These are phyloP conservation scores for Scaptomyza cyrtandrae DNA, from an alignment of 2,888 invertebrate genomes.

Conservation along the genomic window DNA sequence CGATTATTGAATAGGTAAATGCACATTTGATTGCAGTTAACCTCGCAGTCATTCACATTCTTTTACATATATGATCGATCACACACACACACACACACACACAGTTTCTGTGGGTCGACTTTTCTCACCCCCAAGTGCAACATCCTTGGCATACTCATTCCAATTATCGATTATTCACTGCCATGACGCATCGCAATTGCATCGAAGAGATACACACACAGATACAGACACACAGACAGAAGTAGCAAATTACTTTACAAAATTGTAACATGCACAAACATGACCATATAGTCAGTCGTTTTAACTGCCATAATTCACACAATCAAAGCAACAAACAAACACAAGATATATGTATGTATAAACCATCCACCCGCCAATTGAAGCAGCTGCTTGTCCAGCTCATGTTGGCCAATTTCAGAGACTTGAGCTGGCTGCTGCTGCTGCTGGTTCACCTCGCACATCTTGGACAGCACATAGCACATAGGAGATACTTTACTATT, in stretches of 20 bases:
- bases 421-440: constrained; percentile 39
- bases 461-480: constrained; percentile 46
- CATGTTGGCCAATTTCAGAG: constrained; percentile 46
- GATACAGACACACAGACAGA: constrained; percentile 29
- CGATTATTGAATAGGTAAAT: constrained; percentile 23
- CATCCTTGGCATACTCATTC: constrained; percentile 54
- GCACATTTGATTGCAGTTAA: constrained; percentile 44
- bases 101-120: constrained; percentile 25
- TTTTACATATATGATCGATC: constrained; percentile 33
- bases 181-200: constrained; percentile 53
- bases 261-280: constrained; percentile 73
- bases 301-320: constrained; percentile 59
- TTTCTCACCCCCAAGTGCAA: constrained; percentile 50
- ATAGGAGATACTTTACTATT: constrained; percentile 29
- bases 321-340: constrained; percentile 12
- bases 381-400: constrained; percentile 43
- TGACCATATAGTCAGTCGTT: constrained; percentile 63
- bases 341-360: not conserved
- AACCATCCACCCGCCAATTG: constrained; percentile 44
- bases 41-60: constrained; percentile 42
- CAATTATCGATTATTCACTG: constrained; percentile 53
- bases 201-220: constrained; percentile 10
- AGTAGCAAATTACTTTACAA: constrained; percentile 60
- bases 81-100: constrained; percentile 21
- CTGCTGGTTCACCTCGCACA: constrained; percentile 67